phyloP scores from a whole-genome alignment of 2,888 invertebrate genomes.

The Mimachlamys varia region DNA sequence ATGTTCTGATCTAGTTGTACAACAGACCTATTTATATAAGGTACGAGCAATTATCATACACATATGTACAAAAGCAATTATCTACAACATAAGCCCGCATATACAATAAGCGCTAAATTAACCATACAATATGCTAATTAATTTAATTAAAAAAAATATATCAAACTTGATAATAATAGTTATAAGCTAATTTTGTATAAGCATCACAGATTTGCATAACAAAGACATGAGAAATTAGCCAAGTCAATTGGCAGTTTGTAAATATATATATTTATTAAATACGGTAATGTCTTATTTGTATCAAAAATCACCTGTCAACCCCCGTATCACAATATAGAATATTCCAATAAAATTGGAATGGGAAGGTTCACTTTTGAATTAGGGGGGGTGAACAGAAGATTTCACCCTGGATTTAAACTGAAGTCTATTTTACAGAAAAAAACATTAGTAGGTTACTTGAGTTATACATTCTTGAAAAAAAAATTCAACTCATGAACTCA shows the following conservation, averaged over 20 bases:
- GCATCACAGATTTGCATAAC: constrained; percentile 32
- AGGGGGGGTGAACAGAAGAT: neutral
- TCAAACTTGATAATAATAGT: neutral
- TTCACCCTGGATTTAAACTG: neutral
- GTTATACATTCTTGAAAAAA: neutral
- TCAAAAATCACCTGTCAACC: constrained; percentile 5
- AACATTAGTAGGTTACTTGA: neutral
- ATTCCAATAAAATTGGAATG: constrained; percentile 7
- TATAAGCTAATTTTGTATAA: neutral
- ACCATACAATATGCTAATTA: neutral
- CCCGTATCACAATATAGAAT: constrained; percentile 27
- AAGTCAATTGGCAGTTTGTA: constrained; percentile 5
- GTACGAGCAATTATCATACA: neutral
- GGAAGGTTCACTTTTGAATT: constrained; percentile 26
- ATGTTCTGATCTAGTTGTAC: neutral
- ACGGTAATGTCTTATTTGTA: neutral
- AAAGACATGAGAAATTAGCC: constrained; percentile 8
- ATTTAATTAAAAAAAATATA: constrained; percentile 29
- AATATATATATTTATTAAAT: constrained; percentile 1
- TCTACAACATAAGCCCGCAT: neutral
- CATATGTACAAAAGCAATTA: neutral
- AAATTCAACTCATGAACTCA: too few species aligned
- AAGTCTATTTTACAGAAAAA: neutral
- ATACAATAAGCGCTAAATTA: neutral
- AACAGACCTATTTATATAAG: neutral